Conservation (phyloP, 2,797 vertebrate genomes). For the Gymnoscopelus microlampas region DNA sequence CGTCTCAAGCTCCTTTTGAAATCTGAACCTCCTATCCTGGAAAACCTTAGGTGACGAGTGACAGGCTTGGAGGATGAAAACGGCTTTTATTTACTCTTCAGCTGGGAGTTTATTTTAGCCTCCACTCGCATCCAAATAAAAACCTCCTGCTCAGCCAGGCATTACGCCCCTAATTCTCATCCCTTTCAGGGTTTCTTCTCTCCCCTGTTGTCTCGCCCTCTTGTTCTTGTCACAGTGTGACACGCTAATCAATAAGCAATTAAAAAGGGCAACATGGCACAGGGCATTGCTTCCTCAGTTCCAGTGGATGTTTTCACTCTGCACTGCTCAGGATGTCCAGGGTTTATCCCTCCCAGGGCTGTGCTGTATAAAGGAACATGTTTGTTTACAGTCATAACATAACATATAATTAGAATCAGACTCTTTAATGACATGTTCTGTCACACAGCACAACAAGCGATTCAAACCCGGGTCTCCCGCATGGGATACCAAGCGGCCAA, state of each 20-base stretch:
- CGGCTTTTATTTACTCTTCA: slow-evolving; percentile 55
- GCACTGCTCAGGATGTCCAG: neutral
- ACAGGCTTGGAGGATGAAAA: slow-evolving; percentile 7
- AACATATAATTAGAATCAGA: no score
- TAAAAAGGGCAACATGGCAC: slow-evolving; percentile 62
- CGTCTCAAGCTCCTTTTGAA: slow-evolving; percentile 5
- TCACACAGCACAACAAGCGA: no score
- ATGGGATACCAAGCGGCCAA: no score
- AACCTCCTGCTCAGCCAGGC: slow-evolving; percentile 49
- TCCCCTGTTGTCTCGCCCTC: slow-evolving; percentile 38
- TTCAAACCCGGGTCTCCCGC: no score
- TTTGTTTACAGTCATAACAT: no score
- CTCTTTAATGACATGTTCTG: no score
- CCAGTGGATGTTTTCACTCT: slow-evolving; percentile 18
- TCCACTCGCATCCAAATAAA: slow-evolving; percentile 33
- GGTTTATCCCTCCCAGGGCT: slow-evolving; percentile 9
- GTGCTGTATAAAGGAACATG: neutral
- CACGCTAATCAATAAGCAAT: slow-evolving; percentile 75
- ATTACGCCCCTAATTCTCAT: slow-evolving; percentile 49
- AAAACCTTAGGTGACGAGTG: slow-evolving; percentile 14
- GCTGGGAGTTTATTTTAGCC: slow-evolving; percentile 48
- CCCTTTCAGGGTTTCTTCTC: slow-evolving; percentile 54
- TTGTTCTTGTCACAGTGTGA: slow-evolving; percentile 64
- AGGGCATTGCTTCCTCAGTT: slow-evolving; percentile 36
- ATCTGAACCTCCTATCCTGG: neutral